Evolutionary conservation across 2,888 invertebrate species (phyloP).

Genomic region (Limnephilus rhombicus): DNA sequence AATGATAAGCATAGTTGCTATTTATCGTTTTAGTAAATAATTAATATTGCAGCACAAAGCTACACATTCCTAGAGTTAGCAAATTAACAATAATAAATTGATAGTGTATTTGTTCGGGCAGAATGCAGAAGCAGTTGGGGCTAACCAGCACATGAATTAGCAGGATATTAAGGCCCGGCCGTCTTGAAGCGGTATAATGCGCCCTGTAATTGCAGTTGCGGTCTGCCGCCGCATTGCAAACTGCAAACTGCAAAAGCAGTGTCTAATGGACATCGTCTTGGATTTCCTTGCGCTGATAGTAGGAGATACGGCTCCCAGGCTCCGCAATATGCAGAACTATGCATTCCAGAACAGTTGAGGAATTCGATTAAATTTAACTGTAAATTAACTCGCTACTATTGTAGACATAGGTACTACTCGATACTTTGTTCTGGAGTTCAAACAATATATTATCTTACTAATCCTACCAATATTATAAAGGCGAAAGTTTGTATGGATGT

Average conservation of each 20-base stretch:
- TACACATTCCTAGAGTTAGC: neutral
- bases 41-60: neutral
- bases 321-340: neutral
- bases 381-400: neutral
- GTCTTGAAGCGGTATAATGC: slow-evolving; percentile 1
- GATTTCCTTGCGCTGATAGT: neutral
- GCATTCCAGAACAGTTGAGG: neutral
- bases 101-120: neutral
- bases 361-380: slow-evolving; percentile 1
- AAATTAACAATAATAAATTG: neutral
- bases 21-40: no score
- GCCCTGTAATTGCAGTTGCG: neutral
- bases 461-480: no score
- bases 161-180: neutral
- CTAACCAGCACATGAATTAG: slow-evolving; percentile 1
- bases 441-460: no score
- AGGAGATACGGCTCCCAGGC: neutral
- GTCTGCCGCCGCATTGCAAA: neutral
- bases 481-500: no score
- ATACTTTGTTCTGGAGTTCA: neutral
- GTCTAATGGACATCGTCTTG: neutral
- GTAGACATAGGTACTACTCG: neutral
- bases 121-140: neutral
- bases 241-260: neutral
- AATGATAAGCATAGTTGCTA: no score